Percentiles rank a stretch among this genome's conserved stretches.
Conservation (phyloP, 1,140 invertebrate genomes). For the Ooceraea biroi region DNA sequence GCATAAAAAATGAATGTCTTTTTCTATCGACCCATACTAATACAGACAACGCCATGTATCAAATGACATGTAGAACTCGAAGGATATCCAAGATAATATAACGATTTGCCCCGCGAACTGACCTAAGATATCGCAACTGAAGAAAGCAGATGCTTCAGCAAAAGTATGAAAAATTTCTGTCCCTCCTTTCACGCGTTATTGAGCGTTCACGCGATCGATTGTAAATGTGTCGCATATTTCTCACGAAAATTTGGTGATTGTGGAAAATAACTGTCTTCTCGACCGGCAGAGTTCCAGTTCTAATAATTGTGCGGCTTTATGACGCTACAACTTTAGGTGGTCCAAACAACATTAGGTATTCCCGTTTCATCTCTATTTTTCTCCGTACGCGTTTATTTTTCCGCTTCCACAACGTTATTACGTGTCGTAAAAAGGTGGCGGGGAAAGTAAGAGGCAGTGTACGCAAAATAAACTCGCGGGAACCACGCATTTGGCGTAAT, state of each 20-base stretch:
- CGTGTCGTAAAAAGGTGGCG: neutral
- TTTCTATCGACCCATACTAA: neutral
- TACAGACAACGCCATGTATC: constrained; percentile 22
- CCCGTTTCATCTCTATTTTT: neutral
- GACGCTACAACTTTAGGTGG: neutral
- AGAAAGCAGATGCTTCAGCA: constrained; percentile 33
- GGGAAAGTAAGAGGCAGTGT: neutral
- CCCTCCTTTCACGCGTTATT: neutral
- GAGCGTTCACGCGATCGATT: neutral
- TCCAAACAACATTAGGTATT: neutral
- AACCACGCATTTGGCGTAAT: constrained; percentile 41
- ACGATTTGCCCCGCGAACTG: constrained; percentile 17
- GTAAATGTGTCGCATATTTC: neutral
- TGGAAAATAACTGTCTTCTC: neutral
- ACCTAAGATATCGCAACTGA: constrained; percentile 11
- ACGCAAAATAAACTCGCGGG: constrained; percentile 2
- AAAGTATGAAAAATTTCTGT: constrained; percentile 21
- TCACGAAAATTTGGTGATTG: neutral
- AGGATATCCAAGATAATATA: constrained; percentile 10
- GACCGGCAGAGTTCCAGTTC: neutral
- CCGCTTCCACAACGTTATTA: neutral
- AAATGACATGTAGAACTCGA: neutral
- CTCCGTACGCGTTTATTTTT: constrained; percentile 14
- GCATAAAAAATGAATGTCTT: constrained; percentile 46
- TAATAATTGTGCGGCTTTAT: neutral